These are phyloP conservation scores for Elegia similella DNA, from an alignment of 2,888 invertebrate species.

Conservation along the genomic window DNA sequence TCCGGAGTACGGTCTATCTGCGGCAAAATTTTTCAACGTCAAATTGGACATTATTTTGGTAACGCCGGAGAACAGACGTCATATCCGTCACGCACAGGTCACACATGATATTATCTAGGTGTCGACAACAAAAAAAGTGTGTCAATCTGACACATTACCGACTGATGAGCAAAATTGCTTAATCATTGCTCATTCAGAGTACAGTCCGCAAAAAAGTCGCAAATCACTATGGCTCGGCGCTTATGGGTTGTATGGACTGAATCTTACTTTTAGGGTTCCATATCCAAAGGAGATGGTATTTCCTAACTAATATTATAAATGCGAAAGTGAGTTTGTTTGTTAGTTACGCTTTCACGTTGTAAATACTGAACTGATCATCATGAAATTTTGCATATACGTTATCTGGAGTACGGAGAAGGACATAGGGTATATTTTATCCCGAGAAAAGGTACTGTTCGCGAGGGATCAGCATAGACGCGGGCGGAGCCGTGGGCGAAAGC, in stretches of 20 bases:
- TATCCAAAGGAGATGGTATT: too few relatives aligned
- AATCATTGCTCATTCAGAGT: constrained; percentile 6
- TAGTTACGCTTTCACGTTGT: too few relatives aligned
- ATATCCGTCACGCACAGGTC: neutral
- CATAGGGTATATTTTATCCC: too few relatives aligned
- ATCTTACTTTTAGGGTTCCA: neutral
- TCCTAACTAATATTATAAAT: too few relatives aligned
- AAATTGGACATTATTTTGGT: constrained; percentile 3
- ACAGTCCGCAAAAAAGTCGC: constrained; percentile 5
- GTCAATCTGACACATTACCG: neutral
- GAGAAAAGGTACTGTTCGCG: too few relatives aligned
- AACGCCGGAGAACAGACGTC: neutral
- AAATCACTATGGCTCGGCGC: constrained; percentile 4
- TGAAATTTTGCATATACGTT: too few relatives aligned
- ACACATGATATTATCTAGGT: constrained; percentile 5
- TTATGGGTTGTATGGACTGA: neutral
- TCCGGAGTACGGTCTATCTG: too few relatives aligned
- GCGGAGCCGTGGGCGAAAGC: too few relatives aligned
- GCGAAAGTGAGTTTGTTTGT: too few relatives aligned
- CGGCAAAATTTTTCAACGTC: neutral
- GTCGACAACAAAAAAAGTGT: constrained; percentile 5
- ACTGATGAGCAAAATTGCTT: constrained; percentile 10
- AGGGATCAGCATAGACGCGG: too few relatives aligned
- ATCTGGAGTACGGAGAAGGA: too few relatives aligned
- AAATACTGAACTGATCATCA: too few relatives aligned